A percentile compares a stretch with the other conserved stretches of the same genome.
Conservation (phyloP, 2,113 vertebrate genomes). For the Hystrix cristata region DNA sequence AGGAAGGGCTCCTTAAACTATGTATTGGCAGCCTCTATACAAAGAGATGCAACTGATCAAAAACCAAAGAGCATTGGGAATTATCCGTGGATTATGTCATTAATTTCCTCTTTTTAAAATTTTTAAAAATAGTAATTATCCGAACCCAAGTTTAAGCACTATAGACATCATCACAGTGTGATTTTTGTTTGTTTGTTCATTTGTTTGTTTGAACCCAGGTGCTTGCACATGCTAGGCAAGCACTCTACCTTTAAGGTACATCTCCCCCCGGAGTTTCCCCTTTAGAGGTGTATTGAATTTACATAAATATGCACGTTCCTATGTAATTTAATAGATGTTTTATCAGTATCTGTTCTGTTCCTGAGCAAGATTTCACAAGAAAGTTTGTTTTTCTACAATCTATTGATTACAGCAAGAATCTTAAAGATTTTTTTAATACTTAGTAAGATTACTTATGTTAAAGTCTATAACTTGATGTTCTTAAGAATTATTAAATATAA, state of each 20-base stretch:
- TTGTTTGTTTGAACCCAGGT: background rate
- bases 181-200: background rate
- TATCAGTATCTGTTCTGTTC: background rate
- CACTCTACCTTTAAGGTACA: background rate
- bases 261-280: background rate
- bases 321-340: background rate
- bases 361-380: constrained; percentile 16
- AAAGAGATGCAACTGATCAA: background rate
- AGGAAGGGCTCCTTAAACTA: background rate
- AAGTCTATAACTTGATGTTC: background rate
- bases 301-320: constrained; percentile 9
- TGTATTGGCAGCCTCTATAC: background rate
- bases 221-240: background rate
- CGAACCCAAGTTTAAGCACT: background rate
- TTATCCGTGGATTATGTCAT: background rate
- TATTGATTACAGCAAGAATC: constrained; percentile 6
- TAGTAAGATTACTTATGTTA: constrained; percentile 37
- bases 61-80: background rate
- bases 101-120: background rate
- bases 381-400: background rate
- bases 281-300: constrained; percentile 31
- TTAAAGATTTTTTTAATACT: background rate
- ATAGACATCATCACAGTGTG: background rate
- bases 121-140: constrained; percentile 1
- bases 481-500: constrained; percentile 59